Conservation (phyloP, 1,140 invertebrate species). For the Caenorhabditis briggsae region DNA sequence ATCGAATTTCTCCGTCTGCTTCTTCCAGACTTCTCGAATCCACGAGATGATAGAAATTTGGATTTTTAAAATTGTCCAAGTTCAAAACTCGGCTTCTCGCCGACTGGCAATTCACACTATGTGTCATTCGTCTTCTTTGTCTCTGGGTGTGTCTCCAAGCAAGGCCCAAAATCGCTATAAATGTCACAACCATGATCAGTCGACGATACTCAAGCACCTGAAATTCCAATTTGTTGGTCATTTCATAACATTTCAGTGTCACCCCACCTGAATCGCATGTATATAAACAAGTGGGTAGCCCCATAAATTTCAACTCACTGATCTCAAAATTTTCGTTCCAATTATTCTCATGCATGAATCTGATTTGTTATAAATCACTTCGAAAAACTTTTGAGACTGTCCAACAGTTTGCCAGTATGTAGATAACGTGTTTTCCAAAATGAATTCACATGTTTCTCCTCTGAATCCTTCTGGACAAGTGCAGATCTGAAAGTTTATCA, state of each 20-base stretch:
- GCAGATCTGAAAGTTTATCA: conserved; percentile 5
- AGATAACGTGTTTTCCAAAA: not conserved
- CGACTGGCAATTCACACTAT: not conserved
- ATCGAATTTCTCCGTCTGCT: conserved; percentile 13
- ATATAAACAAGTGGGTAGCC: too few relatives aligned
- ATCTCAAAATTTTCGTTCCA: not conserved
- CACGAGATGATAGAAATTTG: not conserved
- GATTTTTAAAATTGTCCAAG: not conserved
- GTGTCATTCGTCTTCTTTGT: not conserved
- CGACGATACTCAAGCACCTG: not conserved
- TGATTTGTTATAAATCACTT: conserved; percentile 38
- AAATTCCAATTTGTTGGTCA: not conserved
- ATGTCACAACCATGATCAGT: not conserved
- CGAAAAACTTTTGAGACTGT: conserved; percentile 24
- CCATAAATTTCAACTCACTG: not conserved
- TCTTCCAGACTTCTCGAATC: not conserved
- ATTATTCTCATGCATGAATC: conserved; percentile 5
- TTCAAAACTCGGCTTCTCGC: not conserved
- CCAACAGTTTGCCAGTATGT: not conserved
- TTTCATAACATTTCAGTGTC: not conserved
- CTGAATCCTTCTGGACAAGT: conserved; percentile 26
- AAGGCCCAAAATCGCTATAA: not conserved
- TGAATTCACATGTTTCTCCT: conserved; percentile 47
- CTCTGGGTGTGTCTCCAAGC: not conserved
- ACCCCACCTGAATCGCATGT: too few relatives aligned